Evolutionary conservation across 1,140 invertebrate genomes (phyloP).

Genomic region (Adoxophyes honmai): DNA sequence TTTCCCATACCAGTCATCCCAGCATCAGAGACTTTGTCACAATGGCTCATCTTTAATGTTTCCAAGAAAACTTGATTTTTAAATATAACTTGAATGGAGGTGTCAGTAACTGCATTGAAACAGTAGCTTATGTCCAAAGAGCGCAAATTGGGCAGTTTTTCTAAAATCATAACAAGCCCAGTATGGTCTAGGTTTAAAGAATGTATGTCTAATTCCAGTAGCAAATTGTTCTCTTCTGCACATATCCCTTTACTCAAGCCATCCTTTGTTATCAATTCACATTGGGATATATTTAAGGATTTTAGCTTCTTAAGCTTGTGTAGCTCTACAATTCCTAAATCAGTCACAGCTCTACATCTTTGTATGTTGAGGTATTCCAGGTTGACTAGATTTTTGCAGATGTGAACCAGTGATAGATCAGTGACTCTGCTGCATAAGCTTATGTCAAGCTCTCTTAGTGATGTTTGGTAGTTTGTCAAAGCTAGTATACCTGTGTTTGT

Average conservation of each 20-base stretch:
- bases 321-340: slow-evolving; percentile 78
- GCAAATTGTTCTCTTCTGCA: slow-evolving; percentile 51
- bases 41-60: slow-evolving; percentile 80
- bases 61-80: slow-evolving; percentile 79
- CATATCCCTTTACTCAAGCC: slow-evolving; percentile 80
- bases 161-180: slow-evolving; percentile 77
- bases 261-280: slow-evolving; percentile 79
- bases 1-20: slow-evolving; percentile 81
- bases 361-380: slow-evolving; percentile 78
- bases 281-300: slow-evolving; percentile 81
- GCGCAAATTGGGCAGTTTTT: slow-evolving; percentile 77
- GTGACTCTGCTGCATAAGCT: slow-evolving; percentile 81
- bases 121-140: slow-evolving; percentile 82
- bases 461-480: slow-evolving; percentile 78
- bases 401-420: slow-evolving; percentile 78
- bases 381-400: slow-evolving; percentile 78
- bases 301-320: slow-evolving; percentile 76
- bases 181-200: slow-evolving; percentile 80
- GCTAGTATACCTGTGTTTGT: slow-evolving; percentile 78
- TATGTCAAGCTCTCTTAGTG: slow-evolving; percentile 79
- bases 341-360: slow-evolving; percentile 80
- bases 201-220: slow-evolving; percentile 79
- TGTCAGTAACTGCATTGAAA: slow-evolving; percentile 82
- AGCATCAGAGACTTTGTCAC: slow-evolving; percentile 82
- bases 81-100: slow-evolving; percentile 80